Percentiles rank a stretch among this genome's conserved stretches.
These are phyloP conservation scores for Baronia brevicornis DNA, from an alignment of 2,888 invertebrate species.

Conservation along the genomic window DNA sequence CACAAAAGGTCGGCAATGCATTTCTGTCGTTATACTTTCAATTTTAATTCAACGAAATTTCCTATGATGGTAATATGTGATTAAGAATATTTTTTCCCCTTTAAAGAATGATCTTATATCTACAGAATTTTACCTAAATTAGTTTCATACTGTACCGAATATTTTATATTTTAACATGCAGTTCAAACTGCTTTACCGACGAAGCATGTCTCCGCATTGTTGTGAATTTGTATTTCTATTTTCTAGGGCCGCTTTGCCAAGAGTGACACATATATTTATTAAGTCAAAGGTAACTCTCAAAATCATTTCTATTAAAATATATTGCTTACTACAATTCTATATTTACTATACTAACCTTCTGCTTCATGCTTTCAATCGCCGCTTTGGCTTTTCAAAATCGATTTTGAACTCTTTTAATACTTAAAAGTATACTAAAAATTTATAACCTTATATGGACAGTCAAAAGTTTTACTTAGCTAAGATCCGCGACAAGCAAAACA, in stretches of 20 bases:
- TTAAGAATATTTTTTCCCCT: slow-evolving; percentile 1
- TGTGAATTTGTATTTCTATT: slow-evolving; percentile 75
- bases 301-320: slow-evolving; percentile 27
- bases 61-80: slow-evolving; percentile 6
- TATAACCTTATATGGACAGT: too few relatives aligned
- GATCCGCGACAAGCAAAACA: too few relatives aligned
- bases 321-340: slow-evolving; percentile 1
- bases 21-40: too few relatives aligned
- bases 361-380: slow-evolving; percentile 7
- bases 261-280: slow-evolving; percentile 93
- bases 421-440: too few relatives aligned
- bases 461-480: too few relatives aligned
- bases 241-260: slow-evolving; percentile 83
- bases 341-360: slow-evolving; percentile 1
- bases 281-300: slow-evolving; percentile 71
- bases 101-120: slow-evolving; percentile 3
- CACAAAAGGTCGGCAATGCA: too few relatives aligned
- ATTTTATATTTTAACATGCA: too few relatives aligned
- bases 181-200: slow-evolving; percentile 7
- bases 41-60: not conserved
- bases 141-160: too few relatives aligned
- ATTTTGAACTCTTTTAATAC: too few relatives aligned
- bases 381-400: too few relatives aligned
- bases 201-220: slow-evolving; percentile 50
- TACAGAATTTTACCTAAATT: not conserved